Evolutionary conservation across 2,888 invertebrate species (phyloP).

Genomic region (Campoletis raptor): DNA sequence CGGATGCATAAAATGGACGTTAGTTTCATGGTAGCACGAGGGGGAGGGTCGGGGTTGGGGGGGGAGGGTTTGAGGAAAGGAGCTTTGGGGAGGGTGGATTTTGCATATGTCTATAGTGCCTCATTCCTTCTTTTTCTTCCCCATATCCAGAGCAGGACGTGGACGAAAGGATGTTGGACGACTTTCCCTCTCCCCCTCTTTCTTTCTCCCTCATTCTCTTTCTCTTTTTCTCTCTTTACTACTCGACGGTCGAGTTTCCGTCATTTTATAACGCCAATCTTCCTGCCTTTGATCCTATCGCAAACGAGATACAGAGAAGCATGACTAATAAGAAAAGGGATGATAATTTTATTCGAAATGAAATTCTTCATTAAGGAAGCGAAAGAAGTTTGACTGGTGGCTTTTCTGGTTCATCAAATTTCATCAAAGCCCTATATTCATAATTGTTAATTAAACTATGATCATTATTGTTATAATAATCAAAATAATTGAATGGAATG

Average conservation of each 20-base stretch:
- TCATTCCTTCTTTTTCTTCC: neutral
- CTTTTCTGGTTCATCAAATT: neutral
- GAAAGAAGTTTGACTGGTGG: neutral
- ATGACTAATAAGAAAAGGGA: slow-evolving; percentile 29
- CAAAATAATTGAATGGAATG: no score
- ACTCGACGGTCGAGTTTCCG: slow-evolving; percentile 59
- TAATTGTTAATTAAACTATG: neutral
- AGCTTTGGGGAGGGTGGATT: slow-evolving; percentile 71
- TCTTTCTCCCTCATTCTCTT: slow-evolving; percentile 22
- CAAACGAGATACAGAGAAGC: slow-evolving; percentile 14
- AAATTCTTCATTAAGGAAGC: slow-evolving; percentile 12
- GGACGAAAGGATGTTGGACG: slow-evolving; percentile 50
- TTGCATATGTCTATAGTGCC: slow-evolving; percentile 76
- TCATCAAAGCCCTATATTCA: neutral
- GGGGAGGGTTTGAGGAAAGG: slow-evolving; percentile 39
- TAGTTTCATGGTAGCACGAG: slow-evolving; percentile 73
- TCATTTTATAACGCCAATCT: slow-evolving; percentile 67
- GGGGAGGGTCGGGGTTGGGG: slow-evolving; percentile 41
- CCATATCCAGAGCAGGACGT: slow-evolving; percentile 28
- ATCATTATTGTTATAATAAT: no score
- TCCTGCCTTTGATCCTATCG: slow-evolving; percentile 65
- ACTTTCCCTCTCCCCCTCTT: slow-evolving; percentile 48
- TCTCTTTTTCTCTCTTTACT: slow-evolving; percentile 47
- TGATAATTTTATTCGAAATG: slow-evolving; percentile 31
- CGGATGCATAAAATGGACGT: slow-evolving; percentile 82